Percentiles rank a stretch among this genome's conserved stretches.
Conservation (phyloP, 2,113 vertebrate species). For the Thamnaconus septentrionalis region DNA sequence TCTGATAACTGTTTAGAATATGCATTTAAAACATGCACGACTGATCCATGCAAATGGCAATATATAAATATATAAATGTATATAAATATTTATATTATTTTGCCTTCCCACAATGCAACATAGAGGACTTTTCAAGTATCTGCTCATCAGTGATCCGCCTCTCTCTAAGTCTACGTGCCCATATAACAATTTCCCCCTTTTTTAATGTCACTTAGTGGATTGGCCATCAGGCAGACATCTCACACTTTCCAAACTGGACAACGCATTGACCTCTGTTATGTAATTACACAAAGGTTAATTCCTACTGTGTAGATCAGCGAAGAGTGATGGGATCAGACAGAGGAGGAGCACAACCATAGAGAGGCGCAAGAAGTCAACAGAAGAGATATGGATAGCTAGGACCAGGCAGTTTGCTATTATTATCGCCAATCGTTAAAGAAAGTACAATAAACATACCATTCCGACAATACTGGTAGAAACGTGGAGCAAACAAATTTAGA, state of each 20-base stretch:
- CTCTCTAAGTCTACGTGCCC: not conserved
- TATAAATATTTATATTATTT: not conserved
- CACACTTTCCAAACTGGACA: constrained; percentile 59
- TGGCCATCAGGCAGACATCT: constrained; percentile 28
- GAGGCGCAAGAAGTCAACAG: not conserved
- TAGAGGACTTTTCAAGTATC: not conserved
- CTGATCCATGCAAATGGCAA: not conserved
- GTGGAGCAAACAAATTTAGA: too few species aligned
- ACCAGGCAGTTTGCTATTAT: not conserved
- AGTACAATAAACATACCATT: too few species aligned
- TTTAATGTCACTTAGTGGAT: constrained; percentile 54
- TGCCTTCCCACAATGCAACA: not conserved
- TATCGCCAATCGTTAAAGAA: too few species aligned
- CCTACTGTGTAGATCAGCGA: constrained; percentile 47
- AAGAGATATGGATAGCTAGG: not conserved
- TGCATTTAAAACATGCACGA: not conserved
- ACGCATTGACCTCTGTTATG: constrained; percentile 60
- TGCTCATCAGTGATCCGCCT: constrained; percentile 1
- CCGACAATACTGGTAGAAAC: too few species aligned
- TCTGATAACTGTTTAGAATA: constrained; percentile 2
- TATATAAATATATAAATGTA: too few species aligned
- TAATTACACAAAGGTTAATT: constrained; percentile 67
- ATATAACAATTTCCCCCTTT: not conserved
- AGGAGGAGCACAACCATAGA: constrained; percentile 22
- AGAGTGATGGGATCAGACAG: constrained; percentile 30